Evolutionary conservation across 2,888 invertebrate genomes (phyloP).

Genomic region (Melikaiella ostensackeni): DNA sequence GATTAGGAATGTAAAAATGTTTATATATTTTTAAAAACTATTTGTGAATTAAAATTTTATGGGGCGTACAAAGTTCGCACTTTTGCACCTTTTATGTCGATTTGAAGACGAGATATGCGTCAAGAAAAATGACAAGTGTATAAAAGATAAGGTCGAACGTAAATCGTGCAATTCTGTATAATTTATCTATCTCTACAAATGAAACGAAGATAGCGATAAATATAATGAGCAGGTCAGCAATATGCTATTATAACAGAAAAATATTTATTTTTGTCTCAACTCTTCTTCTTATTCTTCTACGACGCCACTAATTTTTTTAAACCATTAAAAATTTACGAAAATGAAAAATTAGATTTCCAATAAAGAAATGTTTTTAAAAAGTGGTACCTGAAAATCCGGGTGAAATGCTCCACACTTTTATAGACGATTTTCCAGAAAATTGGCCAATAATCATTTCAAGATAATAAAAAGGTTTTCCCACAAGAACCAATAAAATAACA

Average conservation of each 20-base stretch:
- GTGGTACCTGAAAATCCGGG: constrained; percentile 84
- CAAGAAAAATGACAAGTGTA: not conserved
- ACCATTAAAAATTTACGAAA: too few species aligned
- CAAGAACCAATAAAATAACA: constrained; percentile 81
- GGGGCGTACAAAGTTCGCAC: not conserved
- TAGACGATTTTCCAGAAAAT: constrained; percentile 88
- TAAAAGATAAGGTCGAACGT: not conserved
- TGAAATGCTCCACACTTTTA: constrained; percentile 84
- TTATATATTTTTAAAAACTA: too few species aligned
- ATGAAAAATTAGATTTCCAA: too few species aligned
- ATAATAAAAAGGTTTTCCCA: constrained; percentile 90
- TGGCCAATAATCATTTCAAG: constrained; percentile 92
- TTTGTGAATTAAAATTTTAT: too few species aligned
- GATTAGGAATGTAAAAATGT: too few species aligned
- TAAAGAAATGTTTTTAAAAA: too few species aligned
- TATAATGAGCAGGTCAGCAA: not conserved
- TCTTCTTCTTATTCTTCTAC: too few species aligned
- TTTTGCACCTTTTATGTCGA: not conserved
- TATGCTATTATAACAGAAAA: not conserved
- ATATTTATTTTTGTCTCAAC: not conserved
- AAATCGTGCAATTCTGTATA: not conserved
- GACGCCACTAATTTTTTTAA: too few species aligned
- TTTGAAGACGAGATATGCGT: not conserved
- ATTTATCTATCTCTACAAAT: not conserved
- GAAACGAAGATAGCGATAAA: not conserved